Evolutionary conservation across 1,140 invertebrate species (phyloP), one percentile per base, ranked within the genome.

Genomic region (Bursaphelenchus mucronatus): DNA sequence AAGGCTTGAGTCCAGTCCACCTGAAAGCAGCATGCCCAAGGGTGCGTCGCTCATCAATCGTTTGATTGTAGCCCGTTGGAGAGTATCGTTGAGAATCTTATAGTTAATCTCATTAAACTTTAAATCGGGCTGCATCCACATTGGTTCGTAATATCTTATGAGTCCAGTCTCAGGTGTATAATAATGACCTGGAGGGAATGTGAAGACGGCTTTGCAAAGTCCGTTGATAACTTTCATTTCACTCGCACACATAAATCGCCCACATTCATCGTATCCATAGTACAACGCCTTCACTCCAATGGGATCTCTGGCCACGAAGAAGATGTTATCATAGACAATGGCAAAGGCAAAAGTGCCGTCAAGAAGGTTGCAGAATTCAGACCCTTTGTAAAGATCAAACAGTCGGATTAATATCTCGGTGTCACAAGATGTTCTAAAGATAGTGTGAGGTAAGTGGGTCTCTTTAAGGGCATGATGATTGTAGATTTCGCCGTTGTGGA

Each of bases 401-500:
- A 80, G 52, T 55, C 66, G 74, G 51, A 79, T 71, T 30, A 77
- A 68, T n/a, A 77, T 64, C 67, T 71, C 50, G 40, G 57, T 44
- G 57, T 59, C 57, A 59, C 57, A 59, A 15, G 19, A n/a, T 3
- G 57, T 59, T 17, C 57, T 39, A 8, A 44, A 44, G 13, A 5
- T 15, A 39, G 41, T 59, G 57, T 59, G 11, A n/a, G 40, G 41
- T 2, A 39, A 59, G 52, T 43, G 40, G 11, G 41, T 70, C 19
- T 76, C 57, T 10, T 72, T 58, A 10, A 80, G 64, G 8, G 10
- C 17, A 21, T 62, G 50, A 56, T 76, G 68, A 63, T 80, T 80
- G 77, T 80, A 80, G 55, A 80, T 80, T 49, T 80, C 78, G 50
- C 78, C 78, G 56, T 80, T 80, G 76, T 81, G 79, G 10, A 80